phyloP scores from a whole-genome alignment of 2,113 vertebrate genomes.

The Gadus chalcogrammus region DNA sequence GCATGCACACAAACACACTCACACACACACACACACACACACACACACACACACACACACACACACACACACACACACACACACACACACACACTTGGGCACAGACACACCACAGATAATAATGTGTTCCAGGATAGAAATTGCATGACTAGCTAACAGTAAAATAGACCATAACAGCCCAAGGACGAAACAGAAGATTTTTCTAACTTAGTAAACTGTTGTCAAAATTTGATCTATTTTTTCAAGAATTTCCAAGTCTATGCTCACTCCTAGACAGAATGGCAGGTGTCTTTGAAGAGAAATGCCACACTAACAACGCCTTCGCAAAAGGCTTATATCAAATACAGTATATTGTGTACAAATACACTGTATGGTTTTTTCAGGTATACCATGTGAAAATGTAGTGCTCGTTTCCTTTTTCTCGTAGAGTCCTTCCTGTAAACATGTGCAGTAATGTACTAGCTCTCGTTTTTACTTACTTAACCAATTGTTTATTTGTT shows the following conservation, averaged over 20 bases:
- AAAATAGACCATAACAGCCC: slow-evolving; percentile 25
- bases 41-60: slow-evolving; percentile 5
- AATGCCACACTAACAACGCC: slow-evolving; percentile 60
- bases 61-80: background rate
- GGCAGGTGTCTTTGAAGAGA: slow-evolving; percentile 45
- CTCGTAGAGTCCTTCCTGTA: slow-evolving; percentile 62
- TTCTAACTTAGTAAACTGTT: slow-evolving; percentile 41
- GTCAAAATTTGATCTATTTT: slow-evolving; percentile 60
- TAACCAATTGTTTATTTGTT: slow-evolving; percentile 37
- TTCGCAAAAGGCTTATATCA: slow-evolving; percentile 59
- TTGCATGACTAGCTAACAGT: slow-evolving; percentile 56
- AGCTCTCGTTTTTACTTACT: slow-evolving; percentile 58
- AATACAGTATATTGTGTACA: slow-evolving; percentile 58
- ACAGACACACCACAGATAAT: slow-evolving; percentile 21
- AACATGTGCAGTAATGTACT: slow-evolving; percentile 56
- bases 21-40: slow-evolving; percentile 11
- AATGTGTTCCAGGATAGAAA: slow-evolving; percentile 17
- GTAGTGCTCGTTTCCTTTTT: slow-evolving; percentile 59
- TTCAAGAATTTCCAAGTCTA: slow-evolving; percentile 64
- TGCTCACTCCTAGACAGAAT: slow-evolving; percentile 45
- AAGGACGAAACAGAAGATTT: slow-evolving; percentile 55
- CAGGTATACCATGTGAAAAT: slow-evolving; percentile 61
- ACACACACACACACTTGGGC: slow-evolving; percentile 1
- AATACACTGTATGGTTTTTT: slow-evolving; percentile 61
- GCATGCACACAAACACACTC: slow-evolving; percentile 18